Base-by-base conservation (phyloP, 1,140 invertebrate species). In the Drosophila prosaltans region DNA sequence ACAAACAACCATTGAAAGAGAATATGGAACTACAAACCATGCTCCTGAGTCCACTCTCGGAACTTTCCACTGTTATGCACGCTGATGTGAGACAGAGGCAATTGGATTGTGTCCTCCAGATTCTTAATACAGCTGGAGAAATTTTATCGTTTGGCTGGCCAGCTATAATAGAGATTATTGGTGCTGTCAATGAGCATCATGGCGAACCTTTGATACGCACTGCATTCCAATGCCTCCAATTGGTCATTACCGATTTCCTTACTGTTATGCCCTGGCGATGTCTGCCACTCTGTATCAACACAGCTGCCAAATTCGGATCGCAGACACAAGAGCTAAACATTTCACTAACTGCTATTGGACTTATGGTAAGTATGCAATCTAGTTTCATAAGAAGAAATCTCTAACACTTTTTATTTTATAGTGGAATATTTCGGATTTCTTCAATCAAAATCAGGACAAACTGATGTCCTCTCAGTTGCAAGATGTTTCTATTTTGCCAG, bases 401-500 rank as follows among this genome's bases (percentile, higher is more conserved):
- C 9, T 45, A 9, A 21, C 11, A 24, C 2, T n/a, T 2, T n/a
- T 48, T 39, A 1, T 8, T 28, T 65, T 67, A 6, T 68, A 98
- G 98, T 99, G 98, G 98, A 99, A 99, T 92, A 98, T 99, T 86
- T 98, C 98, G 2, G 98, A 99, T 93, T 98, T 98, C 92, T 96
- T 99, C 81, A 98, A 97, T 93, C 97, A 99, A 94, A 98, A 98
- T 93, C 96, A 98, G 91, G 96, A 97, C 78, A 97, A 97, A 93
- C 94, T 99, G 68, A 95, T 94, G 81, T 94, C 94, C 71, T 95
- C 95, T 43, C 93, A 97, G 61, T 94, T 94, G 64, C 94, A 95
- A 83, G 95, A 97, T 89, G 93, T 93, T 24, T 94, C 95, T 57
- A 95, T 96, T 26, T 95, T 97, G 80, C 96, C 97, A 1, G 96